phyloP scores from a whole-genome alignment of 2,797 vertebrate genomes.

The Bovichtus variegatus region DNA sequence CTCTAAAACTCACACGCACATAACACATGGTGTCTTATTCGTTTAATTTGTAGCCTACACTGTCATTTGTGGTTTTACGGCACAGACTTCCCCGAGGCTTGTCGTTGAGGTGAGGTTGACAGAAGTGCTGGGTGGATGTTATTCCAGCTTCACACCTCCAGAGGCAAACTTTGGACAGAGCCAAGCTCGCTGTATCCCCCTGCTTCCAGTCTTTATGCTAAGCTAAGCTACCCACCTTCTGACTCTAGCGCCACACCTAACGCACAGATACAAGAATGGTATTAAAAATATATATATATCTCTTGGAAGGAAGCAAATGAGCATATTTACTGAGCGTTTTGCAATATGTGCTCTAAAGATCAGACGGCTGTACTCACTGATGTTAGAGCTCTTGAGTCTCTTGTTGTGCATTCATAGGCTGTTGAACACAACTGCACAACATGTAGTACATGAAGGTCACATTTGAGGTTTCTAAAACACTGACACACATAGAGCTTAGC shows the following conservation, averaged over 20 bases:
- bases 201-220: too few relatives aligned
- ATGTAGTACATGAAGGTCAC: background rate
- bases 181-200: background rate
- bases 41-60: background rate
- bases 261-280: too few relatives aligned
- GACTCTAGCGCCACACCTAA: too few relatives aligned
- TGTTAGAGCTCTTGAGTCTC: background rate
- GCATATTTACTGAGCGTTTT: background rate
- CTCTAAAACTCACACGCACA: background rate
- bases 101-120: too few relatives aligned
- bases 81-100: too few relatives aligned
- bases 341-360: background rate
- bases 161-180: background rate
- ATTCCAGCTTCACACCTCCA: background rate
- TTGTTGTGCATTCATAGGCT: background rate
- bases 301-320: background rate
- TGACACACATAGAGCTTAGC: slow-evolving; percentile 1
- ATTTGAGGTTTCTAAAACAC: background rate
- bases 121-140: background rate
- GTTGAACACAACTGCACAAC: background rate
- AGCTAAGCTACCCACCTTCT: background rate
- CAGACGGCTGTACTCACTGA: background rate
- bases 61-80: background rate
- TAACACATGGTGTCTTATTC: background rate
- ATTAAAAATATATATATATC: too few relatives aligned